phyloP scores from a whole-genome alignment of 2,797 vertebrate genomes.

The Mus spretus region DNA sequence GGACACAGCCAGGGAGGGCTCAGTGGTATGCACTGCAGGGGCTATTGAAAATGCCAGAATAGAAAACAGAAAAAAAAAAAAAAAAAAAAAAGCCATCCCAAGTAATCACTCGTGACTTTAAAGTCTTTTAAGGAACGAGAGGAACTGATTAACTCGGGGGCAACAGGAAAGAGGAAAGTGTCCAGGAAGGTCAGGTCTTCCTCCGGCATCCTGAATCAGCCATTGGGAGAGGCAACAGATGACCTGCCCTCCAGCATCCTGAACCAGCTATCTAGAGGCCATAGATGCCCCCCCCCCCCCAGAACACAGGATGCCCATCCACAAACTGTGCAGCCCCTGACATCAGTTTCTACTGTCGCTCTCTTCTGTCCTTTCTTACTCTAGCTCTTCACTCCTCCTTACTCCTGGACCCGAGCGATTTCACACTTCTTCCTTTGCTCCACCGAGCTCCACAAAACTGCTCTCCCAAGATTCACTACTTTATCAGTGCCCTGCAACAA shows the following conservation, averaged over 20 bases:
- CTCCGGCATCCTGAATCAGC: not conserved
- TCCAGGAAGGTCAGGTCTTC: not conserved
- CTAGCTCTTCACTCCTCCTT: not conserved
- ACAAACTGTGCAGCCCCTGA: rapidly evolving
- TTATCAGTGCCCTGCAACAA: rapidly evolving
- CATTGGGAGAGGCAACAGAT: too few relatives aligned
- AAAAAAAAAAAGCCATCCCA: not conserved
- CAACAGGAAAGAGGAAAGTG: not conserved
- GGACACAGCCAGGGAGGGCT: too few relatives aligned
- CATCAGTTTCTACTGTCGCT: not conserved
- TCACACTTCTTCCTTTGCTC: not conserved
- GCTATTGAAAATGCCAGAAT: not conserved
- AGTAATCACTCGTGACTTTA: not conserved
- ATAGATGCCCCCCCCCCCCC: rapidly evolving
- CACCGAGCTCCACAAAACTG: not conserved
- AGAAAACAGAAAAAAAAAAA: not conserved
- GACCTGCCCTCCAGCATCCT: not conserved
- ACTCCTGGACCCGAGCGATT: not conserved
- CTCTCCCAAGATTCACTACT: not conserved
- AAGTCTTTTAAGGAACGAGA: not conserved
- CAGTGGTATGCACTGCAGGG: not conserved
- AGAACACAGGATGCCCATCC: not conserved
- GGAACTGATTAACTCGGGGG: not conserved
- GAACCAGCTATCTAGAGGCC: not conserved
- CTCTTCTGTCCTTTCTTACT: not conserved